Percentiles rank a stretch among this genome's conserved stretches.
Conservation (phyloP, 2,888 invertebrate genomes). For the Camptogramma bilineatum region DNA sequence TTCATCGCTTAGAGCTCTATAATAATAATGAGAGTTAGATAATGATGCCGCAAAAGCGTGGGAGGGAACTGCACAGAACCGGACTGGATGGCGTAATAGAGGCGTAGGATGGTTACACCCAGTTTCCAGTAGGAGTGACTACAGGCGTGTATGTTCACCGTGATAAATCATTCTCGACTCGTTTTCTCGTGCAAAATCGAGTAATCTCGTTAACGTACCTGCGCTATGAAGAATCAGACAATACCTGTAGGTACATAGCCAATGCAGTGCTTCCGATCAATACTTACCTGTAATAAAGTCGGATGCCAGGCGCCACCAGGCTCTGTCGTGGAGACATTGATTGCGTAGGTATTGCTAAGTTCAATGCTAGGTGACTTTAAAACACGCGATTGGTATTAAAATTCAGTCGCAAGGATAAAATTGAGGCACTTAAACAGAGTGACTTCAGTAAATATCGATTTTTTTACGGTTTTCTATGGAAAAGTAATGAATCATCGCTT, state of each 20-base stretch:
- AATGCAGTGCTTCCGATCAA: constrained; percentile 9
- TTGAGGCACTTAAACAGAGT: neutral
- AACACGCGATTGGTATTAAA: constrained; percentile 13
- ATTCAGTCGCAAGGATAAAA: neutral
- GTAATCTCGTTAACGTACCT: too few species aligned
- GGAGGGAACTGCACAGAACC: too few species aligned
- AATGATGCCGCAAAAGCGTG: too few species aligned
- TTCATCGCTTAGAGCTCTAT: too few species aligned
- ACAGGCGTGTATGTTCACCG: neutral
- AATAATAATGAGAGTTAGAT: too few species aligned
- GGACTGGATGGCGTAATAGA: too few species aligned
- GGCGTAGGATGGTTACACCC: too few species aligned
- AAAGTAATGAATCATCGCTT: too few species aligned
- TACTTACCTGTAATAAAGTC: constrained; percentile 4
- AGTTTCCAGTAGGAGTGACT: too few species aligned
- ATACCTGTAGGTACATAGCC: neutral
- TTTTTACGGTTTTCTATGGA: neutral
- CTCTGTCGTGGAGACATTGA: neutral
- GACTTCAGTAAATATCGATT: neutral
- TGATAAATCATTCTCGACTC: too few species aligned
- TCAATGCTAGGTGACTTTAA: constrained; percentile 19
- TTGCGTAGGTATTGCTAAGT: constrained; percentile 1
- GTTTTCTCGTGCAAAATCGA: too few species aligned
- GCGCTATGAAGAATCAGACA: neutral
- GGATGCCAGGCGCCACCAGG: constrained; percentile 13